Conservation (phyloP, 2,888 invertebrate genomes). For the Hemaris fuciformis region DNA sequence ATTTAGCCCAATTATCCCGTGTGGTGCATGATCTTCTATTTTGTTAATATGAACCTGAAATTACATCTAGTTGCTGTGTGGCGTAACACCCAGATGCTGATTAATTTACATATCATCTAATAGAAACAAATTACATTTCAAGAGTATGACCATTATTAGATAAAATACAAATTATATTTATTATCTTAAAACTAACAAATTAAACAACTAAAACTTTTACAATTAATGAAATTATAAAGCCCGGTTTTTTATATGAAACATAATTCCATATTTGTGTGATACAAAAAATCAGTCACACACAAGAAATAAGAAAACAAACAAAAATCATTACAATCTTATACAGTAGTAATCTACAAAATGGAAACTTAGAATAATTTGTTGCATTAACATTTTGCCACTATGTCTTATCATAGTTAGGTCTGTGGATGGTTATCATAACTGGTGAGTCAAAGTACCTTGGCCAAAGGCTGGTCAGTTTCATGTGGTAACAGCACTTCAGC, state of each 20-base stretch:
- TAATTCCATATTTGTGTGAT: constrained; percentile 32
- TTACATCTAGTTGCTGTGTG: constrained; percentile 53
- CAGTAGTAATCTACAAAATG: constrained; percentile 40
- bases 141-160: constrained; percentile 3
- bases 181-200: constrained; percentile 24
- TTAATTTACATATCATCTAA: constrained; percentile 39
- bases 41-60: constrained; percentile 63
- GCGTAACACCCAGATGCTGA: constrained; percentile 46
- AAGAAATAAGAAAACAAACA: constrained; percentile 25
- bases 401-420: constrained; percentile 74
- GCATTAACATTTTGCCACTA: constrained; percentile 68
- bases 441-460: constrained; percentile 71
- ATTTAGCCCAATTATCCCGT: constrained; percentile 66
- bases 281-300: constrained; percentile 22
- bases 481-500: constrained; percentile 64
- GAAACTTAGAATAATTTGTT: constrained; percentile 66
- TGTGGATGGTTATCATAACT: constrained; percentile 58
- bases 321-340: constrained; percentile 37
- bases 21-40: constrained; percentile 61
- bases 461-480: constrained; percentile 58
- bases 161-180: constrained; percentile 22
- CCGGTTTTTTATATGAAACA: constrained; percentile 32
- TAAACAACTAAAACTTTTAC: constrained; percentile 33
- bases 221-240: constrained; percentile 34
- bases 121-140: constrained; percentile 19